Conservation (phyloP, 2,113 vertebrate species). For the Hepsetus odoe region DNA sequence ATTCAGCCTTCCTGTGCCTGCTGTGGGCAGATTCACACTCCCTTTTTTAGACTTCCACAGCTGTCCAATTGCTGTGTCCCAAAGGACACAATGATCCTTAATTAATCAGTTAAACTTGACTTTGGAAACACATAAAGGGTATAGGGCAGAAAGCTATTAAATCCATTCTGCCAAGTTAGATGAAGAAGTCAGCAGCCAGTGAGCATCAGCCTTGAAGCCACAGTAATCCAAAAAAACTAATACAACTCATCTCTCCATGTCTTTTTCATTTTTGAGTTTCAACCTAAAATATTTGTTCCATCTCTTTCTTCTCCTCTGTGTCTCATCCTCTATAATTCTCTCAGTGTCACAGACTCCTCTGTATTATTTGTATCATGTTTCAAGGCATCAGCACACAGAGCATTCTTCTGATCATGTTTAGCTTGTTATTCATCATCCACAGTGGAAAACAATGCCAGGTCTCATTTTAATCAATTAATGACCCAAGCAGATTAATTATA, state of each 20-base stretch:
- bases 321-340: neutral
- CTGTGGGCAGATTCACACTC: constrained; percentile 14
- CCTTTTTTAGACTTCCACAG: constrained; percentile 52
- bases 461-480: constrained; percentile 30
- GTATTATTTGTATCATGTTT: constrained; percentile 22
- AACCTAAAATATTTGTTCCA: neutral
- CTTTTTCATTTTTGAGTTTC: neutral
- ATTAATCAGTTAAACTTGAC: constrained; percentile 68
- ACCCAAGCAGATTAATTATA: constrained; percentile 18
- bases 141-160: constrained; percentile 57
- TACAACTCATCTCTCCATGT: constrained; percentile 51
- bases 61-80: constrained; percentile 54
- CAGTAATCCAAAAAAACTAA: constrained; percentile 48
- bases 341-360: neutral
- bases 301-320: neutral
- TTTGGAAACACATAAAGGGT: constrained; percentile 70
- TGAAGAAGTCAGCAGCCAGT: constrained; percentile 47
- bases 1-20: constrained; percentile 5
- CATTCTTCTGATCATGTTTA: constrained; percentile 33
- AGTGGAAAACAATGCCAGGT: constrained; percentile 22
- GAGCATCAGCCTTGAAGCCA: constrained; percentile 34
- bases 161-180: constrained; percentile 55
- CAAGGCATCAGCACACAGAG: constrained; percentile 21
- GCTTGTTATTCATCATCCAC: constrained; percentile 39
- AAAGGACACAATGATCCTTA: constrained; percentile 58